Percentiles rank a stretch among this genome's conserved stretches.
Conservation (phyloP, 2,888 invertebrate species). For the Yponomeuta evonymella region DNA sequence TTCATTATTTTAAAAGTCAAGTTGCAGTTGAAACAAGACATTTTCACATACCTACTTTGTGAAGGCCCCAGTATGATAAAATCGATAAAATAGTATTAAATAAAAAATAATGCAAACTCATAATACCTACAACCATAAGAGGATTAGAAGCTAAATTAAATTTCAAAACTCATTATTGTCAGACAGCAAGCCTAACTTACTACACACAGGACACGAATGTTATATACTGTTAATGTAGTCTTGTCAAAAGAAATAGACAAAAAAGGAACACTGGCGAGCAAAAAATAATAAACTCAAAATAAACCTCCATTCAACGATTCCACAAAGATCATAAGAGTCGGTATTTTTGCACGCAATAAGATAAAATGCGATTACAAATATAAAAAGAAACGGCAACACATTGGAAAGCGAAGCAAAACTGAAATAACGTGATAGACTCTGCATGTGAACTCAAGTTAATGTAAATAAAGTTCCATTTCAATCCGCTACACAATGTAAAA, state of each 20-base stretch:
- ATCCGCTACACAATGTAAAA: background rate
- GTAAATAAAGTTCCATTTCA: background rate
- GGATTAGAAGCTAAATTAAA: slow-evolving; percentile 35
- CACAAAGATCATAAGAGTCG: background rate
- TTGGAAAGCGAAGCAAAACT: background rate
- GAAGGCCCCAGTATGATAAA: background rate
- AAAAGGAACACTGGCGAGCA: background rate
- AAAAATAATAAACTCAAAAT: background rate
- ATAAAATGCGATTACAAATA: slow-evolving; percentile 4
- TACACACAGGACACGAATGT: slow-evolving; percentile 38
- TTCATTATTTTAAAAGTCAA: too few species aligned
- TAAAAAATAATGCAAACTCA: background rate
- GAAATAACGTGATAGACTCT: background rate
- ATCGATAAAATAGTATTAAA: background rate
- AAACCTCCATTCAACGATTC: background rate
- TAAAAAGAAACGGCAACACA: background rate
- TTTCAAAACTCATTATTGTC: slow-evolving; percentile 46
- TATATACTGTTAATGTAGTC: slow-evolving; percentile 37
- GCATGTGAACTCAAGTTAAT: background rate
- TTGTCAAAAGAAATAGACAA: slow-evolving; percentile 41
- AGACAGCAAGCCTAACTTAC: slow-evolving; percentile 55
- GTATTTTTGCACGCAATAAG: background rate
- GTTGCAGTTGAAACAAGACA: too few species aligned
- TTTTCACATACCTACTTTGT: background rate
- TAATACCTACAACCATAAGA: slow-evolving; percentile 38